A percentile compares a stretch with the other conserved stretches of the same genome.
phyloP scores from a whole-genome alignment of 2,888 invertebrate genomes.

The Heliothis peltigera region DNA sequence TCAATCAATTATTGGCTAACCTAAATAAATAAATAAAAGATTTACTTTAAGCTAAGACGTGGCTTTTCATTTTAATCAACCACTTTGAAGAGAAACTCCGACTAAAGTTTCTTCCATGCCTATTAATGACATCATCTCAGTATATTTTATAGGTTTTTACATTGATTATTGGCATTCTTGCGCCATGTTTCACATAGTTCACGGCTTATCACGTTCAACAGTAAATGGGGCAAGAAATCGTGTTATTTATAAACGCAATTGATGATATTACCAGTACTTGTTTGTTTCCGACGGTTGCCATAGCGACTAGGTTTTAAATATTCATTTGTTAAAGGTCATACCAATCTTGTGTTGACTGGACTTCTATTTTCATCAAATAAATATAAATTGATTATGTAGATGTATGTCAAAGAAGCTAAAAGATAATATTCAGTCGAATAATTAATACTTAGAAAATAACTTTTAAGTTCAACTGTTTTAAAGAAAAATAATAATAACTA shows the following conservation, averaged over 20 bases:
- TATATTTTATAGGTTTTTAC: too few relatives aligned
- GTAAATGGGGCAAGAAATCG: slow-evolving; percentile 42
- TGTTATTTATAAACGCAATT: slow-evolving; percentile 24
- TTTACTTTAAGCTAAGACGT: too few relatives aligned
- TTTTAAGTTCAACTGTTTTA: too few relatives aligned
- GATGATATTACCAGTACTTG: slow-evolving; percentile 16
- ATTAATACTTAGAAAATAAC: too few relatives aligned
- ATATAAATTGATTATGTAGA: too few relatives aligned
- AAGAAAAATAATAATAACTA: too few relatives aligned
- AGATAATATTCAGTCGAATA: too few relatives aligned
- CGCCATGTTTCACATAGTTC: slow-evolving; percentile 29
- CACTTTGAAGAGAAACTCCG: too few relatives aligned
- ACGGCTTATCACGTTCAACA: slow-evolving; percentile 28
- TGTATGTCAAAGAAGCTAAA: too few relatives aligned
- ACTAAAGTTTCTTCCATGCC: background rate
- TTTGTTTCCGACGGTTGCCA: slow-evolving; percentile 40
- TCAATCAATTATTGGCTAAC: too few relatives aligned
- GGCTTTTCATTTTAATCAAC: too few relatives aligned
- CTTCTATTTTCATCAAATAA: background rate
- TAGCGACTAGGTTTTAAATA: slow-evolving; percentile 19
- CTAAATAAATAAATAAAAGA: too few relatives aligned
- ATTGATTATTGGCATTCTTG: slow-evolving; percentile 4
- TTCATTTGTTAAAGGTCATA: background rate
- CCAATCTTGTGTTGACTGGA: background rate
- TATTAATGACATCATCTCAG: background rate